Base-by-base conservation (phyloP, 2,888 invertebrate genomes). In the Ethmia dodecea region DNA sequence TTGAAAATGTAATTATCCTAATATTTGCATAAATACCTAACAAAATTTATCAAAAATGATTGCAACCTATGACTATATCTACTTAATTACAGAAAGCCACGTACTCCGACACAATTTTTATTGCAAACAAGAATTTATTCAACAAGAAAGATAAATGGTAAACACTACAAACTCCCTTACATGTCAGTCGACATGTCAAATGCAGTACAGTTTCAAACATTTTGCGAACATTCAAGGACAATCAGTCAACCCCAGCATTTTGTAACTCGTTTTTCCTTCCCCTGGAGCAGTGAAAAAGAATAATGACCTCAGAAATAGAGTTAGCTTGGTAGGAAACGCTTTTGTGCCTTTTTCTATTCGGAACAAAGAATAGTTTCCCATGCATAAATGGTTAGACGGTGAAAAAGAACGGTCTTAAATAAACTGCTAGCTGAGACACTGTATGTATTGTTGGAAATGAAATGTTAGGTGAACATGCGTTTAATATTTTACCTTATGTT, bases 241-340 rank as follows among this genome's bases (percentile, higher is more conserved):
- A 38, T 38, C 38, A 10, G 38, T 38, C 38, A 38, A 37, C 30
- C 30, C 16, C 13, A 11, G 14, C 13, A 32, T 32, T 31, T 36
- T 36, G 28, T 27, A 15, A 13, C 31, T 24, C 36, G 28, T 28
- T 33, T 33, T 37, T 29, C 33, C 26, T 26, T 22, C 37, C 28
- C n/a, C 22, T 25, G 10, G 31, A 31, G 38, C 33, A 31, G 38
- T 30, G 38, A 38, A 33, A 38, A 33, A 35, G 38, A 39, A 31
- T 35, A 39, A 39, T 39, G 38, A 31, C 35, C 31, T 24, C 27
- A 29, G 38, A 35, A 39, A 39, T 39, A 39, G 38, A 31, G 38
- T 39, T 39, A 35, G 27, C 35, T 10, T 13, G 14, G 24, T 12
- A 16, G 13, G 11, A 28, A 35, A 15, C 22, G 6, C 13, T 39